phyloP scores from a whole-genome alignment of 2,113 vertebrate species.

The Noturus placidus region DNA sequence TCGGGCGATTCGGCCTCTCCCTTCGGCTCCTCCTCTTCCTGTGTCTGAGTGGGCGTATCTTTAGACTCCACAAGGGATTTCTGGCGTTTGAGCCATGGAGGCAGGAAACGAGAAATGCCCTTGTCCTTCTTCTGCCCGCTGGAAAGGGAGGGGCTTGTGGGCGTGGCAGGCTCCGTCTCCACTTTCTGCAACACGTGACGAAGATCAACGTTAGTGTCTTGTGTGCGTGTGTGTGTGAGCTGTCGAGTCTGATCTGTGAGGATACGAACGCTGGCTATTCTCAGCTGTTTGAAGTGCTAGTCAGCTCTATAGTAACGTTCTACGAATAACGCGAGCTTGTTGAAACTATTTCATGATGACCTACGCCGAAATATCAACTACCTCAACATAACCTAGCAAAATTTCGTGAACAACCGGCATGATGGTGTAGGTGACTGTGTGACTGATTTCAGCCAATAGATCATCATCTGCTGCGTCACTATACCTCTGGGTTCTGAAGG shows the following conservation, averaged over 20 bases:
- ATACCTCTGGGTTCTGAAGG: conserved; percentile 4
- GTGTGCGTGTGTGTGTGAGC: not conserved
- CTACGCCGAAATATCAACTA: not conserved
- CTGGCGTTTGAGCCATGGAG: conserved; percentile 95
- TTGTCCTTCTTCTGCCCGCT: conserved; percentile 76
- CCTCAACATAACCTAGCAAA: not conserved
- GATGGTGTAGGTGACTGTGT: not conserved
- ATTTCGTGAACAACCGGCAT: not conserved
- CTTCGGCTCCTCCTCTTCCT: conserved; percentile 56
- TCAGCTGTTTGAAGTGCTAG: not conserved
- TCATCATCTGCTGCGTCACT: not conserved
- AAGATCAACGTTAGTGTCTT: not conserved
- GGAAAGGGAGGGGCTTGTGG: conserved; percentile 37
- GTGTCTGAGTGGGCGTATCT: conserved; percentile 58
- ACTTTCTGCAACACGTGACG: not conserved
- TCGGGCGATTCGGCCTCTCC: conserved; percentile 26
- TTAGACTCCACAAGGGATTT: conserved; percentile 80
- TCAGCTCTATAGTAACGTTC: not conserved
- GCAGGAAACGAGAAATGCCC: conserved; percentile 91
- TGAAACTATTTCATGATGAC: not conserved
- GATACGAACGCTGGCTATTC: not conserved
- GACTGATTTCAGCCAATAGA: not conserved
- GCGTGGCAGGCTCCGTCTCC: conserved; percentile 42
- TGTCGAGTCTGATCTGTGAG: not conserved
- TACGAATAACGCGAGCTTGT: not conserved